These are phyloP conservation scores for Heliothis subflexa DNA, from an alignment of 1,140 invertebrate species.

Conservation along the genomic window DNA sequence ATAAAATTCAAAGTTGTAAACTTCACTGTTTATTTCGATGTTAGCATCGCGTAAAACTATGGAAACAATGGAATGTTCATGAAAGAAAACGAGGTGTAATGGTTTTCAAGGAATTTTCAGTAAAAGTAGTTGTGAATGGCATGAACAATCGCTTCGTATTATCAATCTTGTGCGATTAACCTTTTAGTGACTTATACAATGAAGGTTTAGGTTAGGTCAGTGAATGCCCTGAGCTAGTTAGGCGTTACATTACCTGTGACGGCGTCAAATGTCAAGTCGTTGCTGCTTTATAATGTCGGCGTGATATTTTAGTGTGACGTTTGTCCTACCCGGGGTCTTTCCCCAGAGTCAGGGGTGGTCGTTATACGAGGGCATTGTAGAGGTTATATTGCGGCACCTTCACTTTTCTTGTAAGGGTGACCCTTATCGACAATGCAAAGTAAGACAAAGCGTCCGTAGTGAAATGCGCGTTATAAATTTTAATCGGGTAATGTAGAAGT, in stretches of 20 bases:
- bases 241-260: constrained; percentile 35
- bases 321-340: neutral
- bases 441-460: neutral
- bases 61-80: constrained; percentile 7
- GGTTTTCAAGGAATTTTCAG: constrained; percentile 21
- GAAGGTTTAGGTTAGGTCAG: constrained; percentile 32
- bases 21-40: constrained; percentile 20
- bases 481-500: neutral
- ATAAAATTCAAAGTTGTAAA: constrained; percentile 27
- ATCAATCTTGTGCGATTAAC: constrained; percentile 28
- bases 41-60: constrained; percentile 16
- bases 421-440: neutral
- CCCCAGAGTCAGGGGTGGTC: constrained; percentile 13
- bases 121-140: constrained; percentile 14
- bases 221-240: constrained; percentile 24
- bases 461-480: neutral
- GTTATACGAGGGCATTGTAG: constrained; percentile 2
- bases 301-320: constrained; percentile 46
- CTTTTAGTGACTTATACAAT: constrained; percentile 6
- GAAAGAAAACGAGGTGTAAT: constrained; percentile 18
- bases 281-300: constrained; percentile 41
- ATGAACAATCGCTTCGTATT: neutral
- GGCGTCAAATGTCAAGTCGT: constrained; percentile 45
- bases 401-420: neutral
- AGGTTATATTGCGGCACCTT: constrained; percentile 23